A percentile compares a stretch with the other conserved stretches of the same genome.
Conservation (phyloP, 2,888 invertebrate species). For the Caenorhabditis becei region DNA sequence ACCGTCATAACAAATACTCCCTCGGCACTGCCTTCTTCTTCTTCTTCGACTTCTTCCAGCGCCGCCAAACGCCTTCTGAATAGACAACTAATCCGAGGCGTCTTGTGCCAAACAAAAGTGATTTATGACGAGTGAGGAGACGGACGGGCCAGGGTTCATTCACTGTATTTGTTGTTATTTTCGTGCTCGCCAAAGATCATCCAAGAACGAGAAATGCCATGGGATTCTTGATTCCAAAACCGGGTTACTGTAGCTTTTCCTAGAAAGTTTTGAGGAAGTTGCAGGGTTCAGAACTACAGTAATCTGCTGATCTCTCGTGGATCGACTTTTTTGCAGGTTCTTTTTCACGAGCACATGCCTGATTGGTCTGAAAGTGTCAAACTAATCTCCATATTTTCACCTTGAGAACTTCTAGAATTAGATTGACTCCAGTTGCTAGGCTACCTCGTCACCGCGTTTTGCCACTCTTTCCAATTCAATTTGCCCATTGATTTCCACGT, state of each 20-base stretch:
- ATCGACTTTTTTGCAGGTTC: too few relatives aligned
- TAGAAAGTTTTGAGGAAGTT: too few relatives aligned
- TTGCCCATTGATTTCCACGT: neutral
- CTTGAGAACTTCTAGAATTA: too few relatives aligned
- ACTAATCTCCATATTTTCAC: too few relatives aligned
- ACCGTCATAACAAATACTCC: slow-evolving; percentile 16
- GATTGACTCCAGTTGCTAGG: neutral
- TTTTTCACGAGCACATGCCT: too few relatives aligned
- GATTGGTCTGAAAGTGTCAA: too few relatives aligned
- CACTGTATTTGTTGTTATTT: neutral
- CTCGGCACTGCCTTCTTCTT: neutral
- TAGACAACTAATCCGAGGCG: slow-evolving; percentile 22
- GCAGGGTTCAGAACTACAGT: too few relatives aligned
- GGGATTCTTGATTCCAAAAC: too few relatives aligned
- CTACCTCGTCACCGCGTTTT: neutral
- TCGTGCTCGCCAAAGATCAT: too few relatives aligned
- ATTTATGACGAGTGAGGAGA: slow-evolving; percentile 15
- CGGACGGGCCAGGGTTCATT: neutral
- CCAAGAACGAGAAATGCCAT: too few relatives aligned
- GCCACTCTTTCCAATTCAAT: neutral
- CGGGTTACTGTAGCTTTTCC: too few relatives aligned
- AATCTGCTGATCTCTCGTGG: too few relatives aligned
- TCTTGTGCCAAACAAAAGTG: slow-evolving; percentile 12
- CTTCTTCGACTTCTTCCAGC: slow-evolving; percentile 1
- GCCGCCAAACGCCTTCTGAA: slow-evolving; percentile 17